phyloP scores from a whole-genome alignment of 2,888 invertebrate genomes.

The Drosophila helvetica region DNA sequence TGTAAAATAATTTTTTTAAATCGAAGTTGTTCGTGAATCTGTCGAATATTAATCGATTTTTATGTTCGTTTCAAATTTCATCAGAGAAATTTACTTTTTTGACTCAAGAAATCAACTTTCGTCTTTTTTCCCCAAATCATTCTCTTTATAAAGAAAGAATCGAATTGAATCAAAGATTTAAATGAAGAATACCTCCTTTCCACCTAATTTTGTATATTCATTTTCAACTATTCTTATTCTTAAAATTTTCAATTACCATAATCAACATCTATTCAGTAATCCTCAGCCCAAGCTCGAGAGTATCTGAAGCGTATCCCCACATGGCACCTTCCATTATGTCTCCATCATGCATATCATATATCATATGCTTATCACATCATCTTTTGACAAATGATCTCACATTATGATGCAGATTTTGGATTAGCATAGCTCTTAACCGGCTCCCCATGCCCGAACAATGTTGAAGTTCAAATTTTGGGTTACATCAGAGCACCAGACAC shows the following conservation, averaged over 20 bases:
- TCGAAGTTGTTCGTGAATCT: too few species aligned
- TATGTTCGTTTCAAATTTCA: too few species aligned
- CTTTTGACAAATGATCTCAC: conserved; percentile 62
- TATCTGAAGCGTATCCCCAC: conserved; percentile 7
- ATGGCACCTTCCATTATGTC: conserved; percentile 33
- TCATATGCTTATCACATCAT: conserved; percentile 24
- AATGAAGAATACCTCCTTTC: neutral
- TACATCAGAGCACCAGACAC: conserved; percentile 9
- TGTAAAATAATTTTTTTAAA: too few species aligned
- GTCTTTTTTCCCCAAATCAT: too few species aligned
- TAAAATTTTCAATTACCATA: neutral
- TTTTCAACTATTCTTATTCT: too few species aligned
- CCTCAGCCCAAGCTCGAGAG: conserved; percentile 3
- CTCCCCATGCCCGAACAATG: conserved; percentile 15
- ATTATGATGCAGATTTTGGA: conserved; percentile 70
- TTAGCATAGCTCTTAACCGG: conserved; percentile 51
- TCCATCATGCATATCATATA: conserved; percentile 11
- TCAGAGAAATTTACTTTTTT: too few species aligned
- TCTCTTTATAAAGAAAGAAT: too few species aligned
- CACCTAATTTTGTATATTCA: neutral
- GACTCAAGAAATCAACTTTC: too few species aligned
- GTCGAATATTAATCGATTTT: too few species aligned
- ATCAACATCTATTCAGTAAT: neutral
- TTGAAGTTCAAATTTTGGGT: conserved; percentile 20
- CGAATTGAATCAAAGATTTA: too few species aligned